phyloP scores from a whole-genome alignment of 2,113 vertebrate genomes.

The Okapia johnstoni region DNA sequence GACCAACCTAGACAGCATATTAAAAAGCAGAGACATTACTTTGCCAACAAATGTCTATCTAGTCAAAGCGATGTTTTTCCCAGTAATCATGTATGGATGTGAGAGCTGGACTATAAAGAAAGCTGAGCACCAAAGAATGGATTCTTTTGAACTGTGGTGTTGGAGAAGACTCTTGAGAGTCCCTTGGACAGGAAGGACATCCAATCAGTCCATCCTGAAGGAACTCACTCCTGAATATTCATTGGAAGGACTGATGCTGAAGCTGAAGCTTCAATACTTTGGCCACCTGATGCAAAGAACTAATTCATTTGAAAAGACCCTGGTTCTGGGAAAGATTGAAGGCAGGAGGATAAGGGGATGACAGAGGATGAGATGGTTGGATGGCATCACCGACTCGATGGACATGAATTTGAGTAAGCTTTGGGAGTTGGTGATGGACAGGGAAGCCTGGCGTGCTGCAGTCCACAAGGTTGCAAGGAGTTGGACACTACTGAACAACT shows the following conservation, averaged over 20 bases:
- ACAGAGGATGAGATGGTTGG: not conserved
- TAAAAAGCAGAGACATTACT: not conserved
- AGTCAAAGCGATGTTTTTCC: not conserved
- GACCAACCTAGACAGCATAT: not conserved
- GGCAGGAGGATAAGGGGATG: not conserved
- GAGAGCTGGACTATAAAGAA: not conserved
- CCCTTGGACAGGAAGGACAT: not conserved
- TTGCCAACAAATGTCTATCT: not conserved
- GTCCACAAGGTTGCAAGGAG: not conserved
- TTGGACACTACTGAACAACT: accelerated
- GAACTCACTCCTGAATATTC: not conserved
- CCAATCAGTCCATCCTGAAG: not conserved
- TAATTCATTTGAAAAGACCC: not conserved
- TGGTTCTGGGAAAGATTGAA: not conserved
- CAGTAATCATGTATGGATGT: not conserved
- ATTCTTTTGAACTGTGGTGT: not conserved
- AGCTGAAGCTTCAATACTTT: not conserved
- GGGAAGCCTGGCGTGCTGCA: not conserved
- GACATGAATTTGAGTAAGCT: not conserved
- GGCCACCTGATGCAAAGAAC: not conserved
- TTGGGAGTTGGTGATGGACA: not conserved
- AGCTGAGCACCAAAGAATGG: not conserved
- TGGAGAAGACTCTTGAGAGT: not conserved
- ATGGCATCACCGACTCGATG: not conserved
- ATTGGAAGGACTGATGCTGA: not conserved